These are phyloP conservation scores for Lasioglossum calceatum DNA, from an alignment of 2,888 invertebrate genomes.

Conservation along the genomic window DNA sequence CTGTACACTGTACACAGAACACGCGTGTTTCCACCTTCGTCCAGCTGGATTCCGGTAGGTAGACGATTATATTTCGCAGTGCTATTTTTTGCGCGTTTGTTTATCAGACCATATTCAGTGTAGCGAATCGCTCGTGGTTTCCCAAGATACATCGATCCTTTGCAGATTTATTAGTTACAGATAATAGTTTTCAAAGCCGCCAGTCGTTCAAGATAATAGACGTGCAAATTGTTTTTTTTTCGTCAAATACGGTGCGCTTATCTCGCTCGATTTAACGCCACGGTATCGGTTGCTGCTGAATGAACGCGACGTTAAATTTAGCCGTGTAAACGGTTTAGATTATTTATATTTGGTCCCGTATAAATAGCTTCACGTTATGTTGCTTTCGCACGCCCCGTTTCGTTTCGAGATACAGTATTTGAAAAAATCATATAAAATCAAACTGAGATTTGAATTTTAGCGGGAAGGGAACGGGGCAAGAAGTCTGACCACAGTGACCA, in stretches of 20 bases:
- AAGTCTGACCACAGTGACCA: too few relatives aligned
- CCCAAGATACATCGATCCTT: too few relatives aligned
- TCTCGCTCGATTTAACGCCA: constrained; percentile 1
- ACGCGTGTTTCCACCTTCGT: too few relatives aligned
- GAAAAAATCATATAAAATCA: not conserved
- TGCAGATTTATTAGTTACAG: too few relatives aligned
- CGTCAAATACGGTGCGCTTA: not conserved
- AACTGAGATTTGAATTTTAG: too few relatives aligned
- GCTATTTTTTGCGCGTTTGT: too few relatives aligned
- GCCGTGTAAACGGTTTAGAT: constrained; percentile 1
- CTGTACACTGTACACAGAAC: too few relatives aligned
- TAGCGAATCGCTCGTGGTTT: too few relatives aligned
- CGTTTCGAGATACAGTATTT: not conserved
- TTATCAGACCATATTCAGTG: too few relatives aligned
- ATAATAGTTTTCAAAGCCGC: not conserved
- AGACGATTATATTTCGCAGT: too few relatives aligned
- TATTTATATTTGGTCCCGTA: constrained; percentile 17
- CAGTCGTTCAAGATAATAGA: not conserved
- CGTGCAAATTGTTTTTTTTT: not conserved
- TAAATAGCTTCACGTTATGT: constrained; percentile 17
- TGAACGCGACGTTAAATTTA: constrained; percentile 20
- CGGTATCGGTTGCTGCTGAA: constrained; percentile 4
- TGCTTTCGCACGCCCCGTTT: constrained; percentile 9
- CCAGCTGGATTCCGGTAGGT: too few relatives aligned
- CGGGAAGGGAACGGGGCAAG: too few relatives aligned